Percentiles rank a stretch among this genome's conserved stretches.
These are phyloP conservation scores for Imbricaverruca yamaguchii DNA, from an alignment of 2,888 invertebrate genomes.

Conservation along the genomic window DNA sequence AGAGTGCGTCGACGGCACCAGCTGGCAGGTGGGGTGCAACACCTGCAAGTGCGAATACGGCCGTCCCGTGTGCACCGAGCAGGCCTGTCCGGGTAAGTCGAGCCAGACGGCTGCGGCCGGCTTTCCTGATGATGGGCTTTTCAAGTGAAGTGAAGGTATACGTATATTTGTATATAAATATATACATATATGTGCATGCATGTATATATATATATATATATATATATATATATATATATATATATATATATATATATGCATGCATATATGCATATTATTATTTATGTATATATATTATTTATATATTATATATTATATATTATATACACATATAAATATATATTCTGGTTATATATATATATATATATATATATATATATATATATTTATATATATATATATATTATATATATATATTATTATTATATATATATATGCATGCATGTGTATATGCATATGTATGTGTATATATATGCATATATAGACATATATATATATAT, in stretches of 20 bases:
- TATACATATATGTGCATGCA: not conserved
- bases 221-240: not conserved
- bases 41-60: not conserved
- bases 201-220: conserved; percentile 1
- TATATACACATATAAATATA: not conserved
- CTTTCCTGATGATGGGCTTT: too few species aligned
- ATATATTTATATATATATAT: too few species aligned
- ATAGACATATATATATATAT: not conserved
- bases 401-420: not conserved
- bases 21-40: not conserved
- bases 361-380: not conserved
- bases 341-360: not conserved
- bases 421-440: not conserved
- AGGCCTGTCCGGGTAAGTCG: not conserved
- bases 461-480: too few species aligned
- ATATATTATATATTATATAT: not conserved
- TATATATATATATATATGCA: too few species aligned
- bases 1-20: not conserved
- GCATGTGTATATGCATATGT: not conserved
- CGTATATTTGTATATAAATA: too few species aligned
- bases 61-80: not conserved
- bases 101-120: not conserved
- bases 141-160: too few species aligned
- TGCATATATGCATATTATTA: not conserved
- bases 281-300: not conserved